Base-by-base conservation (phyloP, 2,888 invertebrate genomes). In the Cordilura impudica region DNA sequence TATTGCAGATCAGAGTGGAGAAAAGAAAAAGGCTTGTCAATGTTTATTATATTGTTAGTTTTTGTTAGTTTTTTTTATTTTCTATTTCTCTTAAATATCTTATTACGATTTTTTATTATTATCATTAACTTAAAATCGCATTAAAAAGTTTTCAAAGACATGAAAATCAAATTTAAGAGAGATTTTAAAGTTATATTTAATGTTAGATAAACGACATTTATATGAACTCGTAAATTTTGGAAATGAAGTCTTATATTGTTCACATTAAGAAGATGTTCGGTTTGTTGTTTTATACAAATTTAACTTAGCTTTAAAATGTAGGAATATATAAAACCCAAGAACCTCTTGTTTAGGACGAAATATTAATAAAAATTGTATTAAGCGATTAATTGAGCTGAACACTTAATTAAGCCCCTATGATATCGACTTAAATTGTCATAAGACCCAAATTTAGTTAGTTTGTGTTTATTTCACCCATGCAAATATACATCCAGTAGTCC, bases 51-150 rank as follows among this genome's bases (percentile, higher is more conserved):
- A 74, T 61, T 74, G 67, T 73, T 73, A 73, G 43, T 47, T 35
- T 5, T 61, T 53, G 16, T 54, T 1, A 29, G 31, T 54, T 49
- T 47, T 19, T 58, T 43, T 8, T 18, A n/a, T 19, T 60, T 49
- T 74, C 51, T 58, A 58, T 74, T 61, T 18, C 31, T 58, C 19
- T 65, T 70, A 69, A 70, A 66, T 66, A 74, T 78, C 78, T 66
- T 74, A 78, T 74, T 74, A 78, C 78, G 31, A 69, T 47, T 63
- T 78, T 70, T 61, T 76, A 66, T 78, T 70, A 70, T 70, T 70
- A 60, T 74, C 65, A 78, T 78, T 74, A 70, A 74, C 60, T 61
- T 47, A 49, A 74, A 66, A 78, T 70, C 70, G 39, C 78, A 53
- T 35, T 65, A 73, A 39, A 69, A 73, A 73, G 73, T 12, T 29